Percentiles rank a stretch among this genome's conserved stretches.
Evolutionary conservation across 2,888 invertebrate genomes (phyloP).

Genomic region (Drosophila yooni): DNA sequence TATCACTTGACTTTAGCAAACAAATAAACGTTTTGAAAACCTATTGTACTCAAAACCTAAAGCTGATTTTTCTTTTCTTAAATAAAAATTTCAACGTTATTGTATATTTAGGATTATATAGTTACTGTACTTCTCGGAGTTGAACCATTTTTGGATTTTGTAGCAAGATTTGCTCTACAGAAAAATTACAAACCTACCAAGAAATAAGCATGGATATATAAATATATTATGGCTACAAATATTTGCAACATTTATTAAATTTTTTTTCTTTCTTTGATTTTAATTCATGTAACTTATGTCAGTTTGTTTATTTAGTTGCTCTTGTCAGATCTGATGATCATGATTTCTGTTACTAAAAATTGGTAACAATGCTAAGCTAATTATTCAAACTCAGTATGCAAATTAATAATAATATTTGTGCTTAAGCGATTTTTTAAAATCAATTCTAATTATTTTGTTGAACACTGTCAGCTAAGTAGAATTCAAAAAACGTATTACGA

Average conservation of each 20-base stretch:
- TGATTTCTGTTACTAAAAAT: background rate
- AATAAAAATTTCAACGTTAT: background rate
- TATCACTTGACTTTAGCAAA: constrained; percentile 34
- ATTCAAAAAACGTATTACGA: background rate
- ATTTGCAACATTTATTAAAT: background rate
- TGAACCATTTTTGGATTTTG: background rate
- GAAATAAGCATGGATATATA: background rate
- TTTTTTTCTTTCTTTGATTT: background rate
- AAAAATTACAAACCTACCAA: background rate
- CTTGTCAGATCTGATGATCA: background rate
- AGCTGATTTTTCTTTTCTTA: background rate
- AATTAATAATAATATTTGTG: background rate
- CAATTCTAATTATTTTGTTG: background rate
- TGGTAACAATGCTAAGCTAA: background rate
- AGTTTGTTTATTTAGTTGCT: background rate
- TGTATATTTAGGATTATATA: background rate
- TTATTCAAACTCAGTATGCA: too few relatives aligned
- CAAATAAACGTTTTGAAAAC: constrained; percentile 28
- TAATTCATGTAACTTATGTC: background rate
- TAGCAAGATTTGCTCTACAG: background rate
- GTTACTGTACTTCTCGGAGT: background rate
- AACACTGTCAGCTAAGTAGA: too few relatives aligned
- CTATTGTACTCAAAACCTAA: constrained; percentile 3
- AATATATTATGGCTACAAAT: background rate
- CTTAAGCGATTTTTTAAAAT: background rate